These are phyloP conservation scores for Aleiodes alternator DNA, from an alignment of 2,888 invertebrate species.

Conservation along the genomic window DNA sequence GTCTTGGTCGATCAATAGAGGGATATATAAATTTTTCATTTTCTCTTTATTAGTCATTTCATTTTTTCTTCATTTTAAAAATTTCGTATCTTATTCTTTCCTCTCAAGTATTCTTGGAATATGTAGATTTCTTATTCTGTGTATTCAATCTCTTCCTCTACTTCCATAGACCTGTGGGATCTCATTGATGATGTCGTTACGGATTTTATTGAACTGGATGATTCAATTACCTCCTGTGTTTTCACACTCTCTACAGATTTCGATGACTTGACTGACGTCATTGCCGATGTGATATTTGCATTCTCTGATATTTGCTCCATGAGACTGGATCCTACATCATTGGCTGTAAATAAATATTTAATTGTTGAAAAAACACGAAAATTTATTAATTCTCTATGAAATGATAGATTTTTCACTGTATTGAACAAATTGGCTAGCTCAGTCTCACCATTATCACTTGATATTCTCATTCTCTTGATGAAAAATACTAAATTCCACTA, in stretches of 20 bases:
- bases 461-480: neutral
- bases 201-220: conserved; percentile 74
- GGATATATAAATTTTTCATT: neutral
- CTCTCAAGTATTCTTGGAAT: conserved; percentile 12
- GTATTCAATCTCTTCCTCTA: conserved; percentile 73
- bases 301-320: conserved; percentile 63
- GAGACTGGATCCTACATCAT: conserved; percentile 64
- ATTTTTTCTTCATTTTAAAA: neutral
- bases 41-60: conserved; percentile 5
- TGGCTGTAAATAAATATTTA: conserved; percentile 59
- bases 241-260: conserved; percentile 77
- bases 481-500: conserved; percentile 37
- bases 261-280: conserved; percentile 76
- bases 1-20: conserved; percentile 11
- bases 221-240: conserved; percentile 70
- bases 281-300: conserved; percentile 65
- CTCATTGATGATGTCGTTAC: conserved; percentile 78
- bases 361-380: neutral
- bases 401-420: neutral
- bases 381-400: too few relatives aligned
- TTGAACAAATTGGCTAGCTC: neutral
- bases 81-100: conserved; percentile 1
- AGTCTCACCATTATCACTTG: neutral
- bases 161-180: conserved; percentile 83
- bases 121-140: conserved; percentile 43